These are phyloP conservation scores for Mus pahari DNA, from an alignment of 2,113 vertebrate genomes.

Conservation along the genomic window DNA sequence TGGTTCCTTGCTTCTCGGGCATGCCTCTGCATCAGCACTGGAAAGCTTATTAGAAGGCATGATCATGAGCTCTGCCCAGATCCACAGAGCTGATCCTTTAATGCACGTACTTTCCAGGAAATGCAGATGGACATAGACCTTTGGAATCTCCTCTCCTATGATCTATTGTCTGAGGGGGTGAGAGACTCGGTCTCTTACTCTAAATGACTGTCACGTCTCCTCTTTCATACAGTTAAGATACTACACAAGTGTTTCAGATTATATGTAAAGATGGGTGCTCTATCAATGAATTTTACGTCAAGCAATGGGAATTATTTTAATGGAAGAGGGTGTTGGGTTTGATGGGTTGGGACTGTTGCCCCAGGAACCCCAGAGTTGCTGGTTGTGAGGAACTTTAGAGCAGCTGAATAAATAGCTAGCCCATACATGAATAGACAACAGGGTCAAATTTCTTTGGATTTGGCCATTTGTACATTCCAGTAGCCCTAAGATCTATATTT, in stretches of 20 bases:
- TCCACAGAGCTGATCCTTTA: not conserved
- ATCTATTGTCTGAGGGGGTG: not conserved
- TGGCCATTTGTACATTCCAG: constrained; percentile 33
- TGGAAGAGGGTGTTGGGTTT: not conserved
- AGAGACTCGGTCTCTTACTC: not conserved
- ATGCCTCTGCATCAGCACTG: not conserved
- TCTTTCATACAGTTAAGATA: constrained; percentile 15
- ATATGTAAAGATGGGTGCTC: not conserved
- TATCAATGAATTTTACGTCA: constrained; percentile 42
- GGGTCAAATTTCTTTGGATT: constrained; percentile 50
- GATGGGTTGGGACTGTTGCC: not conserved
- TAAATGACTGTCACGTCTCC: constrained; percentile 32
- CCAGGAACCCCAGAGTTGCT: not conserved
- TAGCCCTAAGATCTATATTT: not conserved
- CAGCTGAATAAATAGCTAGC: not conserved
- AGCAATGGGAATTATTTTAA: constrained; percentile 35
- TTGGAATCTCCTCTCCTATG: not conserved
- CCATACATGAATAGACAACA: not conserved
- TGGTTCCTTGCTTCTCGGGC: not conserved
- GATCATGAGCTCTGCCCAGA: not conserved
- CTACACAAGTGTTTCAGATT: not conserved
- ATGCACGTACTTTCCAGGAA: not conserved
- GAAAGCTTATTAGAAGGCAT: not conserved
- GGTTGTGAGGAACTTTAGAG: not conserved
- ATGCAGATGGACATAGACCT: not conserved